Evolutionary conservation across 2,797 vertebrate species (phyloP).

Genomic region (Anomalospiza imberbis): DNA sequence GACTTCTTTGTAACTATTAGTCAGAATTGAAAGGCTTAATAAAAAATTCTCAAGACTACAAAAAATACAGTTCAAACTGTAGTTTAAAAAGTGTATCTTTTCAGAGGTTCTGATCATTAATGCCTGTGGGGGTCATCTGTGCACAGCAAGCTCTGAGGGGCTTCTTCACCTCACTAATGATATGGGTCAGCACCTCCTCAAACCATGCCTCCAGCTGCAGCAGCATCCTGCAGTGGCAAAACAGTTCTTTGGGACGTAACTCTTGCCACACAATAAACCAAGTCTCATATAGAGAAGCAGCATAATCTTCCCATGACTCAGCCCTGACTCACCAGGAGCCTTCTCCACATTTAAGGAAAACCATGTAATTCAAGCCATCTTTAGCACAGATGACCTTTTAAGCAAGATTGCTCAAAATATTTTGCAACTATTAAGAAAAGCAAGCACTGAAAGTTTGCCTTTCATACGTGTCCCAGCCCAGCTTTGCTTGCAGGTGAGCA

Average conservation of each 20-base stretch:
- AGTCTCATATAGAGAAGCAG: not conserved
- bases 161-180: not conserved
- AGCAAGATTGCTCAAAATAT: not conserved
- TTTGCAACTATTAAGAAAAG: not conserved
- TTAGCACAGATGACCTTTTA: constrained; percentile 9
- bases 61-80: not conserved
- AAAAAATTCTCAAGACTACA: not conserved
- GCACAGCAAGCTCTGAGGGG: not conserved
- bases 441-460: not conserved
- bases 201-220: not conserved
- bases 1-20: not conserved
- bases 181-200: not conserved
- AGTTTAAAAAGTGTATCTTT: not conserved
- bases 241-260: not conserved
- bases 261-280: not conserved
- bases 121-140: not conserved
- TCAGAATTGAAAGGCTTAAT: not conserved
- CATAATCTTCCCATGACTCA: constrained; percentile 8
- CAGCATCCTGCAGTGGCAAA: not conserved
- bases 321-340: not conserved
- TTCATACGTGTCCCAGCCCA: not conserved
- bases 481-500: not conserved
- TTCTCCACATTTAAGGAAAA: not conserved
- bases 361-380: not conserved
- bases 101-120: not conserved